Percentiles rank a stretch among this genome's conserved stretches.
These are phyloP conservation scores for Melanocharis versteri DNA, from an alignment of 2,113 vertebrate species.

Conservation along the genomic window DNA sequence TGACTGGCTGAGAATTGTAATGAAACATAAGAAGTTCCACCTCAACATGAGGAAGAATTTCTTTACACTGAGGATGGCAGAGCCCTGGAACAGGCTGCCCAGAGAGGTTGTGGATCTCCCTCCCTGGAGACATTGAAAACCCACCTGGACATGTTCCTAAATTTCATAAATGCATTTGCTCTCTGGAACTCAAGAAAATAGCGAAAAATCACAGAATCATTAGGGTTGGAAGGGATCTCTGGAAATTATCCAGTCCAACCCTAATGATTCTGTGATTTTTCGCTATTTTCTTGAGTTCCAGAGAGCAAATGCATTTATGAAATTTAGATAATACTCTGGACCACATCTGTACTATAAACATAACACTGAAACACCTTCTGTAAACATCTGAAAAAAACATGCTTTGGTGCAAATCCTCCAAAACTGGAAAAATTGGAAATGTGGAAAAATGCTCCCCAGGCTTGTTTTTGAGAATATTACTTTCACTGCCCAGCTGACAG, in stretches of 20 bases:
- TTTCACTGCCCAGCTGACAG: neutral
- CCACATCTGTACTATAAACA: neutral
- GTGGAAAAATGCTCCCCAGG: neutral
- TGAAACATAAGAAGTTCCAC: neutral
- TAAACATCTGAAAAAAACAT: neutral
- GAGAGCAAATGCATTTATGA: neutral
- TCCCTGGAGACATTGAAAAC: neutral
- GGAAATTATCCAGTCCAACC: no score
- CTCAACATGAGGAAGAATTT: neutral
- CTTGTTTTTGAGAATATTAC: neutral
- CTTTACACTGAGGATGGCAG: neutral
- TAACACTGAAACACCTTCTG: neutral
- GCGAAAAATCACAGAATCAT: neutral
- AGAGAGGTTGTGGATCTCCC: neutral
- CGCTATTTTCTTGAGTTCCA: neutral
- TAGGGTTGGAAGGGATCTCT: neutral
- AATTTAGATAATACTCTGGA: neutral
- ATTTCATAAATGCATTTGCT: neutral
- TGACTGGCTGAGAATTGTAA: neutral
- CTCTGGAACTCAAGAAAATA: neutral
- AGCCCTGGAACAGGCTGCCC: neutral
- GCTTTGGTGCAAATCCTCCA: neutral
- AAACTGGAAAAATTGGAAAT: neutral
- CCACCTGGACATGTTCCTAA: neutral
- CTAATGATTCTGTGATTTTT: neutral